phyloP scores from a whole-genome alignment of 2,888 invertebrate species.

The Odontothrips loti region DNA sequence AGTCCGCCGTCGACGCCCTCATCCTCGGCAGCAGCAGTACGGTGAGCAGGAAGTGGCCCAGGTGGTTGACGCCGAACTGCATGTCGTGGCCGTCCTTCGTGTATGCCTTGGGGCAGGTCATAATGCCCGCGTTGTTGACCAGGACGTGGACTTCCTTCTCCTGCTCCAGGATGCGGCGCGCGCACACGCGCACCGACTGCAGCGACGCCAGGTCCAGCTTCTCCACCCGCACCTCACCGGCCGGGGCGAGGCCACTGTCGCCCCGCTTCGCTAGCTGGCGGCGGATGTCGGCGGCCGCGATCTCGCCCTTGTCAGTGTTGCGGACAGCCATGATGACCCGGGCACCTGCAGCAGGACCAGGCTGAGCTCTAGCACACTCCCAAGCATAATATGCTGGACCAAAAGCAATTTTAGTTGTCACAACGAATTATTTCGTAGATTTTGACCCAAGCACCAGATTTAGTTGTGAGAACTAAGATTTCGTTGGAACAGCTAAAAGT shows the following conservation, averaged over 20 bases:
- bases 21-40: slow-evolving; percentile 57
- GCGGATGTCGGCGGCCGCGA: slow-evolving; percentile 43
- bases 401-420: too few relatives aligned
- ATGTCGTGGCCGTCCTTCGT: slow-evolving; percentile 63
- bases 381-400: too few relatives aligned
- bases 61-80: slow-evolving; percentile 63
- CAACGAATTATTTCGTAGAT: too few relatives aligned
- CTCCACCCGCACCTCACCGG: slow-evolving; percentile 30
- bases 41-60: slow-evolving; percentile 59
- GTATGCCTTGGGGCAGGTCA: slow-evolving; percentile 57
- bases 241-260: not conserved
- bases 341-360: slow-evolving; percentile 41
- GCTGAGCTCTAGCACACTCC: too few relatives aligned
- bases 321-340: slow-evolving; percentile 51
- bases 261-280: not conserved
- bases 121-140: slow-evolving; percentile 46
- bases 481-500: too few relatives aligned
- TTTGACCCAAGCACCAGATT: too few relatives aligned
- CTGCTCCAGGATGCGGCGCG: slow-evolving; percentile 37
- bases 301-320: slow-evolving; percentile 45
- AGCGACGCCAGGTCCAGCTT: slow-evolving; percentile 54
- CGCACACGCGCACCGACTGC: slow-evolving; percentile 55
- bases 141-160: slow-evolving; percentile 37
- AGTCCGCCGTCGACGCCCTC: slow-evolving; percentile 43
- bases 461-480: too few relatives aligned